A percentile compares a stretch with the other conserved stretches of the same genome.
Evolutionary conservation across 2,113 vertebrate genomes (phyloP).

Genomic region (Lynx canadensis): DNA sequence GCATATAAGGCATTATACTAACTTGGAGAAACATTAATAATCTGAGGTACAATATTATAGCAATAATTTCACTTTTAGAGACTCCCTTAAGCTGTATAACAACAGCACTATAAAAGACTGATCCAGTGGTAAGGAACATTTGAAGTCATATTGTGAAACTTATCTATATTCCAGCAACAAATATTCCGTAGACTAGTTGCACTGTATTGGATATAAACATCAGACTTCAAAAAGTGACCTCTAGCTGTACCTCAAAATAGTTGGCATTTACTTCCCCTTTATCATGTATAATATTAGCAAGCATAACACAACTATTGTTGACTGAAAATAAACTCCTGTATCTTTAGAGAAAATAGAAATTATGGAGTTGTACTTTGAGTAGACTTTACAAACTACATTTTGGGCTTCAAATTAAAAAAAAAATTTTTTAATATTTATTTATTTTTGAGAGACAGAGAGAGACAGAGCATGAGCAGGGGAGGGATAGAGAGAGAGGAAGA

Average conservation of each 20-base stretch:
- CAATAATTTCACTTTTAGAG: background rate
- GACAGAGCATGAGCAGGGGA: no score
- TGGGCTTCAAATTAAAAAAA: background rate
- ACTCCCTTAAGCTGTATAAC: background rate
- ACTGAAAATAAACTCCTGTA: constrained; percentile 70
- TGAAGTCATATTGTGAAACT: constrained; percentile 23
- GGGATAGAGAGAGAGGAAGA: no score
- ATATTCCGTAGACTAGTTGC: constrained; percentile 20
- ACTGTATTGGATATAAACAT: constrained; percentile 72
- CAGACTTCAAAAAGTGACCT: constrained; percentile 72
- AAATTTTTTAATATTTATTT: no score
- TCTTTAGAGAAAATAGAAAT: constrained; percentile 62
- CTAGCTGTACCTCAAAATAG: constrained; percentile 50
- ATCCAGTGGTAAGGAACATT: background rate
- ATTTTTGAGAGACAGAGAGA: no score
- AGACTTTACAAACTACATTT: background rate
- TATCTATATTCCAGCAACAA: constrained; percentile 51
- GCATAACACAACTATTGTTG: constrained; percentile 72
- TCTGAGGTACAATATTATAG: constrained; percentile 23
- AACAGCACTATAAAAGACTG: background rate
- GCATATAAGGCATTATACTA: background rate
- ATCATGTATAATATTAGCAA: constrained; percentile 57
- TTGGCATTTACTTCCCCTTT: constrained; percentile 58
- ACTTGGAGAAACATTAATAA: background rate
- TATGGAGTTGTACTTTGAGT: constrained; percentile 9